Percentiles rank a stretch among this genome's conserved stretches.
phyloP scores from a whole-genome alignment of 2,888 invertebrate species.

The Yponomeuta plumbellus region DNA sequence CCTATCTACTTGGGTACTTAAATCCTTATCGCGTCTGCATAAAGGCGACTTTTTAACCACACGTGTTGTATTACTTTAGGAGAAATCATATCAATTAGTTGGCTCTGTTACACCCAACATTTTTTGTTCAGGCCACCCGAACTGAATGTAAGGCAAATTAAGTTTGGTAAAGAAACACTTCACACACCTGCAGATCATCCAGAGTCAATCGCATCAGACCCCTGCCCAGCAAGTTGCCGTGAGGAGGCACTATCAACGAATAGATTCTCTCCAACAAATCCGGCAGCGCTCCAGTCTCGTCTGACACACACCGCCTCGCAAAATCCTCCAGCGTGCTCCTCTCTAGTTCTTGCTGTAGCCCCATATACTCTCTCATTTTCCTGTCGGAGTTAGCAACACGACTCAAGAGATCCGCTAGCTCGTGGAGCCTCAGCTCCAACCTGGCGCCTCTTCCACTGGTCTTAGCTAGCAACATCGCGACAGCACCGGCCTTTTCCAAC shows the following conservation, averaged over 20 bases:
- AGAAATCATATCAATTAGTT: too few relatives aligned
- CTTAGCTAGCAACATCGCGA: slow-evolving; percentile 53
- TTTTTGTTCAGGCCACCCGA: too few relatives aligned
- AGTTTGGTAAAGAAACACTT: not conserved
- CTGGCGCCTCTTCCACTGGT: slow-evolving; percentile 57
- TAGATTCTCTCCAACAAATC: slow-evolving; percentile 81
- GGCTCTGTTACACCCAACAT: too few relatives aligned
- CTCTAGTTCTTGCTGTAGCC: slow-evolving; percentile 73
- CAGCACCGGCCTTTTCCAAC: slow-evolving; percentile 45
- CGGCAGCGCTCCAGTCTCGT: slow-evolving; percentile 79
- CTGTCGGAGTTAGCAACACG: slow-evolving; percentile 77
- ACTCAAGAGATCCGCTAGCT: slow-evolving; percentile 77
- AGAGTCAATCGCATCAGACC: slow-evolving; percentile 59
- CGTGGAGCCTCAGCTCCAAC: slow-evolving; percentile 77
- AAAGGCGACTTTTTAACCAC: too few relatives aligned
- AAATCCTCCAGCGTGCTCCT: slow-evolving; percentile 81
- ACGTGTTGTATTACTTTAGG: too few relatives aligned
- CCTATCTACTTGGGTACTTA: too few relatives aligned
- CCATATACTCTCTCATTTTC: slow-evolving; percentile 77
- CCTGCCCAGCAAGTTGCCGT: slow-evolving; percentile 56
- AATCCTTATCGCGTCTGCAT: too few relatives aligned
- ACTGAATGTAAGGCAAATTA: too few relatives aligned
- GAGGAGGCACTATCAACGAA: slow-evolving; percentile 74
- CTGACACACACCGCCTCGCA: slow-evolving; percentile 82
- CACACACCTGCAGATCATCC: slow-evolving; percentile 58